Evolutionary conservation across 2,113 vertebrate species (phyloP).

Genomic region (Myotis yumanensis): DNA sequence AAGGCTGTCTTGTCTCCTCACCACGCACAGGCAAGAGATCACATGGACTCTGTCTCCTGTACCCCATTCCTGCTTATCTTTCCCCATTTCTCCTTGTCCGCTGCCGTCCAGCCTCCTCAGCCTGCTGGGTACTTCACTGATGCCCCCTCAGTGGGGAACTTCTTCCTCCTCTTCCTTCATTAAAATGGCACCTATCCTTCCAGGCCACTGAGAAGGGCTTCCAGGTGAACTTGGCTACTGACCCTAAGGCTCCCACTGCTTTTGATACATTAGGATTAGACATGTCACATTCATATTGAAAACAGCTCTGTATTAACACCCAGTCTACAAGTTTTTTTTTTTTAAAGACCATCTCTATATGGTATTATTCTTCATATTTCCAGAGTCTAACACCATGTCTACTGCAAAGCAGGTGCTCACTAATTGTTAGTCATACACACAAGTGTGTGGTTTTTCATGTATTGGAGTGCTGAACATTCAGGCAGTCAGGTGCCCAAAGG

Average conservation of each 20-base stretch:
- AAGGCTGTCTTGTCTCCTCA: not conserved
- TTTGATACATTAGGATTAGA: not conserved
- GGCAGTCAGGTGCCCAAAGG: not conserved
- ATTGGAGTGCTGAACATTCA: not conserved
- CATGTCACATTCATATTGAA: not conserved
- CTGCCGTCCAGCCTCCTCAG: rapidly evolving
- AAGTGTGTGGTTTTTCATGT: not conserved
- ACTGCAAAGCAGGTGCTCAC: not conserved
- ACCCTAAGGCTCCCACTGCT: no score
- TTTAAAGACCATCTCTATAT: not conserved
- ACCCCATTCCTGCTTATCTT: not conserved
- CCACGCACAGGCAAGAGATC: not conserved
- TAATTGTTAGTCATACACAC: not conserved
- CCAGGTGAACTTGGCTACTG: not conserved
- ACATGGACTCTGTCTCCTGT: not conserved
- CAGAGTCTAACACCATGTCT: not conserved
- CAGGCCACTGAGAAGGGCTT: not conserved
- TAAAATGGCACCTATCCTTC: not conserved
- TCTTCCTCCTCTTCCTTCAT: not conserved
- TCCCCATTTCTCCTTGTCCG: not conserved
- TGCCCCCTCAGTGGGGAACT: not conserved
- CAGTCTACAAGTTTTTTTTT: not conserved
- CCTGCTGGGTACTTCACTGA: no score
- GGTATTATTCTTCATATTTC: not conserved
- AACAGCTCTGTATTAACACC: not conserved